Conservation (phyloP, 35 echinoderm and acorn worm species). For the Apostichopus japonicus region DNA sequence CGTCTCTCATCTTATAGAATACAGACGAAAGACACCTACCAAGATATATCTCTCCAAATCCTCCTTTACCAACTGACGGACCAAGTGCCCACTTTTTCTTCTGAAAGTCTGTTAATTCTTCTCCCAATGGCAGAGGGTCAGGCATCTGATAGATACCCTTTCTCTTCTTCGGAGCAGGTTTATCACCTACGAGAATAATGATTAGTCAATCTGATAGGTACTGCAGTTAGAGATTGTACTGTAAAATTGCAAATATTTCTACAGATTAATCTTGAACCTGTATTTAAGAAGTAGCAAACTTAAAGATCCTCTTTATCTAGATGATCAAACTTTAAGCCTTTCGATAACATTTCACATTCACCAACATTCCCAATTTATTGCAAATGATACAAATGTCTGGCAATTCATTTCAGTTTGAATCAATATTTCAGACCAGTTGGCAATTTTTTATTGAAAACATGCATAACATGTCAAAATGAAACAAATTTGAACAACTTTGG, state of each 20-base stretch:
- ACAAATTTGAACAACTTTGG: background rate
- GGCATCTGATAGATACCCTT: constrained; percentile 76
- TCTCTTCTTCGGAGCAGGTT: constrained; percentile 56
- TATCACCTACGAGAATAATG: background rate
- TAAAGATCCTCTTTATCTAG: background rate
- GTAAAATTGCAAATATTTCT: background rate
- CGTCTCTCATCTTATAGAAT: too few species aligned
- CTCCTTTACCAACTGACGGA: constrained; percentile 77
- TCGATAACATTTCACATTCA: background rate
- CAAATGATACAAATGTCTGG: too few species aligned
- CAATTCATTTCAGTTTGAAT: too few species aligned
- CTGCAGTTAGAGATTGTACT: background rate
- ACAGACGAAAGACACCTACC: constrained; percentile 53
- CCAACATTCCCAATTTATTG: background rate
- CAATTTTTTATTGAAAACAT: too few species aligned
- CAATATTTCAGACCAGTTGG: too few species aligned
- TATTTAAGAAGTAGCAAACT: background rate
- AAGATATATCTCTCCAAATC: constrained; percentile 92
- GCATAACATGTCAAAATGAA: background rate
- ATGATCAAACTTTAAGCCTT: background rate
- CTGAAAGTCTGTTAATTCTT: constrained; percentile 69
- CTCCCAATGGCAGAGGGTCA: constrained; percentile 76
- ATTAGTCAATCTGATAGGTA: too few species aligned
- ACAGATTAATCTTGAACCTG: background rate
- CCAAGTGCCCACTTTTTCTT: constrained; percentile 95